phyloP scores from a whole-genome alignment of 1,140 invertebrate genomes.

The Halictus rubicundus region DNA sequence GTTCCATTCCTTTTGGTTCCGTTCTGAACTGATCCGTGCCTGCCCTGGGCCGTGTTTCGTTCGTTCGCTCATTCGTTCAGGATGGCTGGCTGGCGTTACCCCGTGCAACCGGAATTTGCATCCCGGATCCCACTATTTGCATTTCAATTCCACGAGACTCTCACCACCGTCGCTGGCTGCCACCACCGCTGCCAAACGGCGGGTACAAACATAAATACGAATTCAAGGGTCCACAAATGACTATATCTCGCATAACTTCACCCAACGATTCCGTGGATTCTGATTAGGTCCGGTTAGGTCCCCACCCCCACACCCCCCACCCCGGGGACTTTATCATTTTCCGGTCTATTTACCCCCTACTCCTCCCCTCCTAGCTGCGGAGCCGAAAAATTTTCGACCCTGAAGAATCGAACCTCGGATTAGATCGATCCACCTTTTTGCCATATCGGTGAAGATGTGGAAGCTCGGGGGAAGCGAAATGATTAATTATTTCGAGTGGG shows the following conservation, averaged over 20 bases:
- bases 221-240: slow-evolving; percentile 67
- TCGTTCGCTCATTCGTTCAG: slow-evolving; percentile 66
- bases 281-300: slow-evolving; percentile 59
- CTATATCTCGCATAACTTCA: slow-evolving; percentile 59
- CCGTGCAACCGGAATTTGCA: slow-evolving; percentile 79
- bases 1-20: slow-evolving; percentile 71
- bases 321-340: slow-evolving; percentile 35
- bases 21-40: slow-evolving; percentile 64
- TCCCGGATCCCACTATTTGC: slow-evolving; percentile 78
- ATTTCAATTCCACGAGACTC: slow-evolving; percentile 79
- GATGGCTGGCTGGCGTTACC: slow-evolving; percentile 73
- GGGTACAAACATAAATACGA: slow-evolving; percentile 78
- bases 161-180: slow-evolving; percentile 58
- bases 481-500: too few relatives aligned
- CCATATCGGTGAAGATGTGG: background rate
- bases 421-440: background rate
- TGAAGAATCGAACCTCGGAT: background rate
- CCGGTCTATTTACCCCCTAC: slow-evolving; percentile 24
- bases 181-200: slow-evolving; percentile 73
- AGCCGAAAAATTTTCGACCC: background rate
- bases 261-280: slow-evolving; percentile 55
- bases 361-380: too few relatives aligned
- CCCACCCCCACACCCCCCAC: too few relatives aligned
- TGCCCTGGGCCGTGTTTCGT: slow-evolving; percentile 50
- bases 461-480: too few relatives aligned